phyloP scores from a whole-genome alignment of 2,888 invertebrate species.

The Ophioninae sp. region DNA sequence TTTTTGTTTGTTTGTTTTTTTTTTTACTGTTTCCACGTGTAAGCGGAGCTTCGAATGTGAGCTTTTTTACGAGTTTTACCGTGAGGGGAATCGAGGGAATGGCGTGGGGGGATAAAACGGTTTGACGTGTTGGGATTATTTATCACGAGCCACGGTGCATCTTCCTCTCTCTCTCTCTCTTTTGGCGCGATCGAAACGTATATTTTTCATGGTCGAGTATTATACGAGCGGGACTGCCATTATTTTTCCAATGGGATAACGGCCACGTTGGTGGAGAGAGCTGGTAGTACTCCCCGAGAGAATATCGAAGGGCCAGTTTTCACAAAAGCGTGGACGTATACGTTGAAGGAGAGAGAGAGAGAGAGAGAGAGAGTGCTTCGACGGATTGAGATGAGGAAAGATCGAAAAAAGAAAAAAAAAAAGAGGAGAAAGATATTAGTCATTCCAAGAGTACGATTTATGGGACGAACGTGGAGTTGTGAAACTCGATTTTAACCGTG shows the following conservation, averaged over 20 bases:
- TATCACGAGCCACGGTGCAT: background rate
- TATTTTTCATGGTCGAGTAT: background rate
- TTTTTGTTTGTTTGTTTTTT: background rate
- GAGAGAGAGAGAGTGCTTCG: background rate
- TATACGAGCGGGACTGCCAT: slow-evolving; percentile 37
- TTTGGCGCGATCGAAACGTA: background rate
- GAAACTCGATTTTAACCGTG: background rate
- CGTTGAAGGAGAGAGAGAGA: background rate
- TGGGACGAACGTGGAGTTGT: background rate
- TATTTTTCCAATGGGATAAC: slow-evolving; percentile 27
- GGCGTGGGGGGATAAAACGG: background rate
- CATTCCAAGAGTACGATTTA: slow-evolving; percentile 31
- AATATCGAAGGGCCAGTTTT: background rate
- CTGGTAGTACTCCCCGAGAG: background rate
- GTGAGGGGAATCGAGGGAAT: background rate
- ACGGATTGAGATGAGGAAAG: background rate
- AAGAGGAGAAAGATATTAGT: slow-evolving; percentile 12
- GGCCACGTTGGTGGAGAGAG: background rate
- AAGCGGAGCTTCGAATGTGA: background rate
- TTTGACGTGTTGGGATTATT: background rate
- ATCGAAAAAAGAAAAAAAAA: slow-evolving; percentile 6
- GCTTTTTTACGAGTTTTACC: background rate
- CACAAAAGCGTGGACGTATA: background rate
- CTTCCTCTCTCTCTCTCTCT: background rate
- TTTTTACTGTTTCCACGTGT: background rate